These are phyloP conservation scores for Pantala flavescens DNA, from an alignment of 1,140 invertebrate genomes.

Conservation along the genomic window DNA sequence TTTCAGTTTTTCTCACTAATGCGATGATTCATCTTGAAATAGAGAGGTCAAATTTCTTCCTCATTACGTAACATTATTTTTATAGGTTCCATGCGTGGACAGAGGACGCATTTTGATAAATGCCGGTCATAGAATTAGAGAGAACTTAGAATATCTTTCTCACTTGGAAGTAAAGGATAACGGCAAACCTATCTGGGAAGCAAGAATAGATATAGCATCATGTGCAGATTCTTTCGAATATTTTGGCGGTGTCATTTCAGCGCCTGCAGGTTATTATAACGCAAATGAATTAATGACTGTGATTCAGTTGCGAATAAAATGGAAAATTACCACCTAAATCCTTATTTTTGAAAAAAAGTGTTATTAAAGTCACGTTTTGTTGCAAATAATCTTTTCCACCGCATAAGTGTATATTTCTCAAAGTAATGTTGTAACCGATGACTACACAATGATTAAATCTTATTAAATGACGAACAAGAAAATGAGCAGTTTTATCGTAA, in stretches of 20 bases:
- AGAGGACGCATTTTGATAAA: slow-evolving; percentile 31
- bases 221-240: slow-evolving; percentile 40
- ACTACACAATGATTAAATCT: too few relatives aligned
- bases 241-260: slow-evolving; percentile 35
- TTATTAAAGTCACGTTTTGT: too few relatives aligned
- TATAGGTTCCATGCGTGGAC: slow-evolving; percentile 30
- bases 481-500: too few relatives aligned
- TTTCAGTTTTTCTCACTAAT: not conserved
- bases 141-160: slow-evolving; percentile 31
- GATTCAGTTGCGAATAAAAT: too few relatives aligned
- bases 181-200: slow-evolving; percentile 43
- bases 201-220: slow-evolving; percentile 36
- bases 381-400: too few relatives aligned
- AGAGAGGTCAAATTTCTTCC: not conserved
- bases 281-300: too few relatives aligned
- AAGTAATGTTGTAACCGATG: too few relatives aligned
- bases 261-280: slow-evolving; percentile 17
- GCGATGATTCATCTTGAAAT: not conserved
- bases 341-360: too few relatives aligned
- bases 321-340: too few relatives aligned
- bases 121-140: slow-evolving; percentile 20
- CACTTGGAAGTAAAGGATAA: slow-evolving; percentile 36
- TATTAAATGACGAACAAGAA: too few relatives aligned
- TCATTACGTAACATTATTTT: slow-evolving; percentile 1
- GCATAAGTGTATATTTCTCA: too few relatives aligned